Conservation (phyloP, 1,140 invertebrate genomes). For the Euborellia annulipes region DNA sequence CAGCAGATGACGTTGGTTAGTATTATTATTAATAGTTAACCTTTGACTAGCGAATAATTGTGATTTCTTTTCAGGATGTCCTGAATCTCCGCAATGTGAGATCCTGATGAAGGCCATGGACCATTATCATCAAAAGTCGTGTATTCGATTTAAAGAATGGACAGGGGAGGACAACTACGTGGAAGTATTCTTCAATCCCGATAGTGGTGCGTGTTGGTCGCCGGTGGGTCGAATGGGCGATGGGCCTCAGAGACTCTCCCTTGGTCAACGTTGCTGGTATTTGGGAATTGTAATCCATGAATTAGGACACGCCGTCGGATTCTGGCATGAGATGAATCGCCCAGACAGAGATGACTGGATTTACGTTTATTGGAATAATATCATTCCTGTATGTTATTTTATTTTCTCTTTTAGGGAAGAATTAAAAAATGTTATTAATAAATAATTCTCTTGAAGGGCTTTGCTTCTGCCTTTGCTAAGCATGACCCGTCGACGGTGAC, state of each 20-base stretch:
- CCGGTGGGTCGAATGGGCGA: conserved; percentile 20
- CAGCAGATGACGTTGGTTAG: conserved; percentile 18
- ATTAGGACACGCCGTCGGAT: conserved; percentile 26
- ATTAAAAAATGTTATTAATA: no score
- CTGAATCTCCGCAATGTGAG: conserved; percentile 19
- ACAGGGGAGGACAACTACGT: conserved; percentile 18
- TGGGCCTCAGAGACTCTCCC: conserved; percentile 21
- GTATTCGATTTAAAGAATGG: conserved; percentile 23
- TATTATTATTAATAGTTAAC: not conserved
- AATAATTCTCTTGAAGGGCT: conserved; percentile 13
- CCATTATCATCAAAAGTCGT: conserved; percentile 19
- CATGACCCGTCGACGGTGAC: conserved; percentile 12
- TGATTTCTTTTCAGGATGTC: conserved; percentile 16
- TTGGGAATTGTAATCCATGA: conserved; percentile 27
- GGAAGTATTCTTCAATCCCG: conserved; percentile 19
- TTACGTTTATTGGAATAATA: conserved; percentile 23
- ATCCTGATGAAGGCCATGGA: conserved; percentile 22
- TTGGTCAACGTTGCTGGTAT: conserved; percentile 23
- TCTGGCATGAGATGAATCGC: conserved; percentile 29
- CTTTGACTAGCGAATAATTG: no score
- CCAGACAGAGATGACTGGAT: conserved; percentile 28
- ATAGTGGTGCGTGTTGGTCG: conserved; percentile 26
- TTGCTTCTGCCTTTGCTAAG: conserved; percentile 16
- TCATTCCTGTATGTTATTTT: conserved; percentile 15
- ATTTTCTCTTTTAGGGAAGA: no score